Conservation (phyloP, 2,797 vertebrate species). For the Lateolabrax maculatus region DNA sequence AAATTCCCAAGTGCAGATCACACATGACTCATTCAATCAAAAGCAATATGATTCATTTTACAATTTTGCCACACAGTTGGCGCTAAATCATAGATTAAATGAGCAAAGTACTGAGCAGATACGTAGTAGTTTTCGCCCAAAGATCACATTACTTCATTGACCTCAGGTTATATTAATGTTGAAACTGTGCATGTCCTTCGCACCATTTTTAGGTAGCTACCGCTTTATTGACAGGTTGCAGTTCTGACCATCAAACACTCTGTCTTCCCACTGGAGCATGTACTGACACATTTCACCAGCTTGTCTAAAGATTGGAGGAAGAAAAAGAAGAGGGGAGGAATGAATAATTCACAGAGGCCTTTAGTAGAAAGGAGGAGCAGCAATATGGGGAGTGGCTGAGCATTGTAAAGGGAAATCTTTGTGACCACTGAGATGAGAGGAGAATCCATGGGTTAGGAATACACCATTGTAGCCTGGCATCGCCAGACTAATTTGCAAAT, state of each 20-base stretch:
- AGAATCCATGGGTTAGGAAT: not conserved
- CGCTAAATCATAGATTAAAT: not conserved
- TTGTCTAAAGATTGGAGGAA: constrained; percentile 39
- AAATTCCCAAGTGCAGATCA: not conserved
- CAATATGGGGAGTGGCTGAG: constrained; percentile 14
- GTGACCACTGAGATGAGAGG: not conserved
- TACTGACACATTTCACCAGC: constrained; percentile 36
- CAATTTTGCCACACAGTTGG: not conserved
- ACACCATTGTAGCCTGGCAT: too few relatives aligned
- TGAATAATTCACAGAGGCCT: constrained; percentile 65
- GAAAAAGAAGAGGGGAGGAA: constrained; percentile 24
- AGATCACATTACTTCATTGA: not conserved
- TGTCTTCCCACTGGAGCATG: constrained; percentile 6
- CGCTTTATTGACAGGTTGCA: not conserved
- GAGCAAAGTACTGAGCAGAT: not conserved
- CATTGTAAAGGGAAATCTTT: constrained; percentile 11
- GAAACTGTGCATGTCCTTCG: not conserved
- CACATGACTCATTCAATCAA: constrained; percentile 7
- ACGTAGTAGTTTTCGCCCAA: not conserved
- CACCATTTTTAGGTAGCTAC: not conserved
- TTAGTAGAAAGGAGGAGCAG: constrained; percentile 36
- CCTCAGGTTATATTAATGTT: not conserved
- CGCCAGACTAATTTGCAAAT: too few relatives aligned
- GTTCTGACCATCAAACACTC: constrained; percentile 6
- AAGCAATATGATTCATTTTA: not conserved